These are phyloP conservation scores for Blennius ocellaris DNA, from an alignment of 2,113 vertebrate species.

Conservation along the genomic window DNA sequence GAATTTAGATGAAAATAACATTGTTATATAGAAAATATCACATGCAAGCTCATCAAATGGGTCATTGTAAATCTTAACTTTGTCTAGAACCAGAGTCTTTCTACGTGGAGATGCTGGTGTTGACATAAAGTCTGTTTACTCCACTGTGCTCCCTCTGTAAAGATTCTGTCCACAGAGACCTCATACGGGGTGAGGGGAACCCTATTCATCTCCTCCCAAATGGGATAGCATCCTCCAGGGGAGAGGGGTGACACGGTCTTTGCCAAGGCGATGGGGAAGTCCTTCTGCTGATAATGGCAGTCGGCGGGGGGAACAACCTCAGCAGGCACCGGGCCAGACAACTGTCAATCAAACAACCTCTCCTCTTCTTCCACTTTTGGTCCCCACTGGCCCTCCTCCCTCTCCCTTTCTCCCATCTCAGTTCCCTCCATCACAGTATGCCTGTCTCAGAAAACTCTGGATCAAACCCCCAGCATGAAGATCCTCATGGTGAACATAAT, in stretches of 20 bases:
- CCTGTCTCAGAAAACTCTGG: conserved; percentile 36
- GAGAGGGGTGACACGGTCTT: conserved; percentile 76
- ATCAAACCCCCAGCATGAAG: conserved; percentile 43
- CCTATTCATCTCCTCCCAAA: conserved; percentile 82
- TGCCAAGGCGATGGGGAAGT: conserved; percentile 81
- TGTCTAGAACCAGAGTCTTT: conserved; percentile 7
- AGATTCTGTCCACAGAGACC: conserved; percentile 74
- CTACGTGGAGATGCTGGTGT: conserved; percentile 59
- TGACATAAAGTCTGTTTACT: conserved; percentile 79
- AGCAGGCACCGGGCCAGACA: conserved; percentile 80
- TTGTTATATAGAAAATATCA: background rate
- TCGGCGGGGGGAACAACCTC: conserved; percentile 81
- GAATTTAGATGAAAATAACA: background rate
- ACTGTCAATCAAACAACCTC: conserved; percentile 79
- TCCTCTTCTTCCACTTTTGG: conserved; percentile 55
- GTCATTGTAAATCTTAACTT: conserved; percentile 7
- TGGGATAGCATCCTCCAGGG: conserved; percentile 80
- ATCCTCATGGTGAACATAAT: conserved; percentile 53
- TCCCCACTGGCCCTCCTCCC: conserved; percentile 44
- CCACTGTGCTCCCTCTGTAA: conserved; percentile 71
- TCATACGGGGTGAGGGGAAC: conserved; percentile 78
- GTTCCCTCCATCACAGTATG: conserved; percentile 37
- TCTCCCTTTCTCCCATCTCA: conserved; percentile 36
- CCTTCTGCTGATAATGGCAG: conserved; percentile 81
- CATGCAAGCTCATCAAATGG: background rate